Percentiles rank a stretch among this genome's conserved stretches.
phyloP scores from a whole-genome alignment of 2,797 vertebrate species.

The Lerista edwardsae region DNA sequence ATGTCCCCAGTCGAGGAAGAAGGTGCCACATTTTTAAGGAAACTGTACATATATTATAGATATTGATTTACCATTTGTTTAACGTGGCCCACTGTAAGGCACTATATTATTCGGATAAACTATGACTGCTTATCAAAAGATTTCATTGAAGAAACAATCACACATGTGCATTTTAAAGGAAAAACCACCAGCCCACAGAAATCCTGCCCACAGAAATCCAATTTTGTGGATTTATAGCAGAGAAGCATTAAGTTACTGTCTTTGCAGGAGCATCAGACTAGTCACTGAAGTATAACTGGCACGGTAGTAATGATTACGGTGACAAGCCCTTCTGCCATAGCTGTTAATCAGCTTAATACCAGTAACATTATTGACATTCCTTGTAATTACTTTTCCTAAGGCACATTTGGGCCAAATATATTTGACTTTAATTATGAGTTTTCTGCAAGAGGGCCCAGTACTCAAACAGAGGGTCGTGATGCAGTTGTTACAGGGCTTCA shows the following conservation, averaged over 20 bases:
- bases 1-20: constrained; percentile 72
- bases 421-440: constrained; percentile 77
- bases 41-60: constrained; percentile 82
- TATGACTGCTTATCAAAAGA: constrained; percentile 85
- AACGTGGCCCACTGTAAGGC: constrained; percentile 78
- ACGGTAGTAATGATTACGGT: constrained; percentile 78
- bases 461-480: constrained; percentile 56
- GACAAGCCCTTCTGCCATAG: constrained; percentile 74
- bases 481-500: constrained; percentile 36
- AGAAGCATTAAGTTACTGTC: constrained; percentile 78
- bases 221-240: constrained; percentile 85
- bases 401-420: constrained; percentile 77
- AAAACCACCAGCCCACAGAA: constrained; percentile 78
- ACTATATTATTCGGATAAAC: constrained; percentile 85
- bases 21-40: constrained; percentile 79
- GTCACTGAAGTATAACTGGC: constrained; percentile 76
- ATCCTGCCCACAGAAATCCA: constrained; percentile 81
- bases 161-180: constrained; percentile 74
- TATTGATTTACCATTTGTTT: constrained; percentile 86
- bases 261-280: constrained; percentile 76
- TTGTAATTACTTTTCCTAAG: constrained; percentile 81
- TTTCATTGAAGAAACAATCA: constrained; percentile 83
- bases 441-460: constrained; percentile 62
- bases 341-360: constrained; percentile 84
- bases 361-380: constrained; percentile 80